Evolutionary conservation across 2,797 vertebrate genomes (phyloP).

Genomic region (Poeciliopsis paucimaculata): DNA sequence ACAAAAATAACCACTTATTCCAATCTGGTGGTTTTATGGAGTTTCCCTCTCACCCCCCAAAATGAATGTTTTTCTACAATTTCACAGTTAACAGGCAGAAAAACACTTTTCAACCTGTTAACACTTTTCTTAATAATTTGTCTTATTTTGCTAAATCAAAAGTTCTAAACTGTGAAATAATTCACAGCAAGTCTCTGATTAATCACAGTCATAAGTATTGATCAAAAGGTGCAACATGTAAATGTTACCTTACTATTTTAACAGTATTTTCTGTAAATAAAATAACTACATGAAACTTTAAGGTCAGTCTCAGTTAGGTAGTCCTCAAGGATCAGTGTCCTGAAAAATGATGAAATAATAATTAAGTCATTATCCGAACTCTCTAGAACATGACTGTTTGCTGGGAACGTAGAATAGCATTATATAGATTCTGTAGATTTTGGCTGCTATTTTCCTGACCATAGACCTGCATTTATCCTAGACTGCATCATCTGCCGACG

Average conservation of each 20-base stretch:
- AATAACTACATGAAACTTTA: not conserved
- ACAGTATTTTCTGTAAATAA: not conserved
- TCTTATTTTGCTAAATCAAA: not conserved
- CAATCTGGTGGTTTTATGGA: not conserved
- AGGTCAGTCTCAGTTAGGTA: not conserved
- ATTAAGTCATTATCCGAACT: no score
- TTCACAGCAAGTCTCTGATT: not conserved
- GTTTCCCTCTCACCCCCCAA: not conserved
- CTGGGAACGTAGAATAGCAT: no score
- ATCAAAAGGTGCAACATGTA: not conserved
- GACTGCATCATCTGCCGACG: not conserved
- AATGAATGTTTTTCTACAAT: not conserved
- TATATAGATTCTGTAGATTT: no score
- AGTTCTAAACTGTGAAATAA: not conserved
- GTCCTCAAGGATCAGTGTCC: no score
- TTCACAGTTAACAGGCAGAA: not conserved
- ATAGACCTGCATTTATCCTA: not conserved
- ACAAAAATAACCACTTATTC: not conserved
- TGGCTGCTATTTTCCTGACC: no score
- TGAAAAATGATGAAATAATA: no score
- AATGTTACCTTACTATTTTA: not conserved
- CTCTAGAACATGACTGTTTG: no score
- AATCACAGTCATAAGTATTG: not conserved
- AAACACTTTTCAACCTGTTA: not conserved
- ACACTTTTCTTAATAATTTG: not conserved